Evolutionary conservation across 2,797 vertebrate species (phyloP).

Genomic region (Cryptoblepharus egeriae): DNA sequence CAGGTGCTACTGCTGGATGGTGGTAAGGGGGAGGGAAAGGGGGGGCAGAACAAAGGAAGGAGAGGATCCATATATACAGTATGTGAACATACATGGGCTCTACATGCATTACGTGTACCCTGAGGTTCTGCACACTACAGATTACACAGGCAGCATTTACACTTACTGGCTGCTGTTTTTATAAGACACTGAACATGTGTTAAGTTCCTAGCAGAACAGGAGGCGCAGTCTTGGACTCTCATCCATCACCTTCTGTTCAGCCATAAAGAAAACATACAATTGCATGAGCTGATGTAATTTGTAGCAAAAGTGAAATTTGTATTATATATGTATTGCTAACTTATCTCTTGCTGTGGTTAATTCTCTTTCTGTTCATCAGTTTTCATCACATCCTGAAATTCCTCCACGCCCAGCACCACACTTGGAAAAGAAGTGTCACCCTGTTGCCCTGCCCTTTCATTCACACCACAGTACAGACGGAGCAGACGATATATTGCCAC

Average conservation of each 20-base stretch:
- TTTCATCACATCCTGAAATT: conserved; percentile 1
- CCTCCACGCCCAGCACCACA: not conserved
- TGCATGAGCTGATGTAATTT: not conserved
- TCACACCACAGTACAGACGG: not conserved
- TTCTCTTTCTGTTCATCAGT: not conserved
- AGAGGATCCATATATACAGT: not conserved
- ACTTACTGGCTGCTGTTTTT: not conserved
- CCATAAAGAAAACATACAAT: not conserved
- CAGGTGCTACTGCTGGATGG: no score
- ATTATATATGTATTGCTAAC: not conserved
- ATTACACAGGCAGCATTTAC: no score
- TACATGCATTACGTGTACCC: no score
- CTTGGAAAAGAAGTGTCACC: not conserved
- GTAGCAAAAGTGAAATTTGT: not conserved
- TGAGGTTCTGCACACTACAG: not conserved
- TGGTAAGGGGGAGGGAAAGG: no score
- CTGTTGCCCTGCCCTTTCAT: not conserved
- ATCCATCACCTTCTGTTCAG: no score
- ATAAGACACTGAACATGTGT: not conserved
- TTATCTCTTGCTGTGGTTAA: not conserved
- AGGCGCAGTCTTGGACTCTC: not conserved
- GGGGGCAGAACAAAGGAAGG: no score
- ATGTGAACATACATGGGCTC: not conserved
- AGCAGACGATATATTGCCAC: not conserved
- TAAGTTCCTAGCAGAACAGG: no score